phyloP scores from a whole-genome alignment of 2,113 vertebrate genomes.

The Brienomyrus brachyistius region DNA sequence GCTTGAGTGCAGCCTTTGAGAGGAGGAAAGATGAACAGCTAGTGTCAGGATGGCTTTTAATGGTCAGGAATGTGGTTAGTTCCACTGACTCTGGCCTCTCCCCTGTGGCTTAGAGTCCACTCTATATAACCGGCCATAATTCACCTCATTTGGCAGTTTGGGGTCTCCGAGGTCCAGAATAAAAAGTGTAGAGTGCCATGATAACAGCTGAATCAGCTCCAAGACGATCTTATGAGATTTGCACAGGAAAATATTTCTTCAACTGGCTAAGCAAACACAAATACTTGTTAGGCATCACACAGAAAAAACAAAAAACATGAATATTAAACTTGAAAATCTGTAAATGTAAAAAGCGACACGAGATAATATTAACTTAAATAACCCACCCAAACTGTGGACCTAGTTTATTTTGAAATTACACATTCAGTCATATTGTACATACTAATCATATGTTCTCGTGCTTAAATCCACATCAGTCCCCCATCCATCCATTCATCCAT shows the following conservation, averaged over 20 bases:
- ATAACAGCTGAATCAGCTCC: slow-evolving; percentile 56
- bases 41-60: slow-evolving; percentile 67
- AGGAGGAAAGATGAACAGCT: slow-evolving; percentile 60
- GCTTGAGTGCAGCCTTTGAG: slow-evolving; percentile 43
- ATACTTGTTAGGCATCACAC: slow-evolving; percentile 43
- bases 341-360: background rate
- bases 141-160: slow-evolving; percentile 69
- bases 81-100: slow-evolving; percentile 59
- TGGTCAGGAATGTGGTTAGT: slow-evolving; percentile 66
- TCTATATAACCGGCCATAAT: slow-evolving; percentile 68
- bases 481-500: background rate
- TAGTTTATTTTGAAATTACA: background rate
- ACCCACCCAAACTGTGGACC: background rate
- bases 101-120: slow-evolving; percentile 56
- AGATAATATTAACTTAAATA: background rate
- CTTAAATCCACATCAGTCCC: background rate
- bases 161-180: slow-evolving; percentile 62
- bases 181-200: slow-evolving; percentile 61
- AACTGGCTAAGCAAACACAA: slow-evolving; percentile 48
- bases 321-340: background rate
- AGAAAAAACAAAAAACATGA: slow-evolving; percentile 22
- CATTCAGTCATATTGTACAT: background rate
- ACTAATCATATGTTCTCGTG: background rate
- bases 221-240: slow-evolving; percentile 55
- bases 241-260: slow-evolving; percentile 54